Percentiles rank a stretch among this genome's conserved stretches.
phyloP scores from a whole-genome alignment of 1,140 invertebrate genomes.

The Atta cephalotes region DNA sequence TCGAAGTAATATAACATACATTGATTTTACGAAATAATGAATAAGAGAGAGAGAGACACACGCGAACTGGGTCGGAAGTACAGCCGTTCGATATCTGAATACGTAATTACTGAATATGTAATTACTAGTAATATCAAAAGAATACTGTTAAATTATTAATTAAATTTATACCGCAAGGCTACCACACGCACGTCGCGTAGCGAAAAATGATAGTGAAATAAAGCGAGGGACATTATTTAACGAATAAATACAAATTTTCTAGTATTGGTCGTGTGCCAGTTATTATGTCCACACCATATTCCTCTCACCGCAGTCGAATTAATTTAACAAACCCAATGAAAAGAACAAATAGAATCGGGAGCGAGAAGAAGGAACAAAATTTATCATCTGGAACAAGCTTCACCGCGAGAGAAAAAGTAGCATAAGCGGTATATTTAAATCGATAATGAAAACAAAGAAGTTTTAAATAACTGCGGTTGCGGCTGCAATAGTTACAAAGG shows the following conservation, averaged over 20 bases:
- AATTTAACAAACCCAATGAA: slow-evolving; percentile 25
- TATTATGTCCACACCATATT: slow-evolving; percentile 23
- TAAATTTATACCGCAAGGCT: slow-evolving; percentile 1
- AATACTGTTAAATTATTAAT: slow-evolving; percentile 50
- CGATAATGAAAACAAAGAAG: slow-evolving; percentile 12
- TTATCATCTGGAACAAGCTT: slow-evolving; percentile 11
- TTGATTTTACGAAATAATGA: not conserved
- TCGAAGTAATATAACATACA: not conserved
- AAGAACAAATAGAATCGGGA: not conserved
- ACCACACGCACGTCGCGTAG: not conserved
- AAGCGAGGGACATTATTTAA: not conserved
- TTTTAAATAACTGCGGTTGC: slow-evolving; percentile 2
- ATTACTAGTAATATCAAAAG: slow-evolving; percentile 19
- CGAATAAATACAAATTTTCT: slow-evolving; percentile 47
- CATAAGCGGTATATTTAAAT: slow-evolving; percentile 14
- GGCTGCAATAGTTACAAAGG: not conserved
- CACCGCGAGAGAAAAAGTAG: not conserved
- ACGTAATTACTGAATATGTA: not conserved
- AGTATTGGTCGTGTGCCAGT: slow-evolving; percentile 34
- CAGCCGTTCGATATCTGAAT: slow-evolving; percentile 15
- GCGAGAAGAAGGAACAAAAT: not conserved
- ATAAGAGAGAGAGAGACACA: not conserved
- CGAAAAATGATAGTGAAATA: not conserved
- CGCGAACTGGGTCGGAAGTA: not conserved
- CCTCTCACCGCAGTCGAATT: not conserved